A percentile compares a stretch with the other conserved stretches of the same genome.
Conservation (phyloP, 1,140 invertebrate genomes). For the Lepidostoma basale region DNA sequence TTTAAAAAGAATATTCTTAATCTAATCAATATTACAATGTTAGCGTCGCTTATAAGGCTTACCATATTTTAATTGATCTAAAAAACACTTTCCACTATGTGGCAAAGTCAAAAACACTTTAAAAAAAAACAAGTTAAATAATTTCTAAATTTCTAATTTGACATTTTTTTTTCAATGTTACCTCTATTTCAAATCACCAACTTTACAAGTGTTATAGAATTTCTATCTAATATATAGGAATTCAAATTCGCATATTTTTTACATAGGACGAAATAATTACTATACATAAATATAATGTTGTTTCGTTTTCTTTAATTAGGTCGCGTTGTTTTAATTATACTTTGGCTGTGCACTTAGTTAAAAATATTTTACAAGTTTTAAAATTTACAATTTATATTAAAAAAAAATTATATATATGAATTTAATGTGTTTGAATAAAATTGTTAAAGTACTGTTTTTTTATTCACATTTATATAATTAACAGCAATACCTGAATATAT, state of each 20-base stretch:
- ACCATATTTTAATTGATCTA: constrained; percentile 10
- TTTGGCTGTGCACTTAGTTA: no score
- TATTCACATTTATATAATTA: no score
- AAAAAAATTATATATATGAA: no score
- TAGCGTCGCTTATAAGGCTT: constrained; percentile 23
- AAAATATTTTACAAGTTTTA: no score
- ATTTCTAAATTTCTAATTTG: background rate
- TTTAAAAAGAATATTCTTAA: background rate
- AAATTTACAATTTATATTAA: no score
- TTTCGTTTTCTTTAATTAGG: background rate
- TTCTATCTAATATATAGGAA: no score
- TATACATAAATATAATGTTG: background rate
- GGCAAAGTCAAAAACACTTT: constrained; percentile 9
- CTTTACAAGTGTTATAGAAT: no score
- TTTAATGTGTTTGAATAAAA: no score
- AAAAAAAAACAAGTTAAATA: constrained; percentile 1
- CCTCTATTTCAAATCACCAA: no score
- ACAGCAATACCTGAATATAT: no score
- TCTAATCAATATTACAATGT: constrained; percentile 4
- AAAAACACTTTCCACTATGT: constrained; percentile 12
- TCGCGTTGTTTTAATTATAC: background rate
- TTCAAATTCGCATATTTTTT: background rate
- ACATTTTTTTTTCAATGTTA: no score
- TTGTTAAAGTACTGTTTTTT: no score
- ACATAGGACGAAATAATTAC: background rate